Conservation (phyloP, 2,113 vertebrate species). For the Bambusicola thoracicus region DNA sequence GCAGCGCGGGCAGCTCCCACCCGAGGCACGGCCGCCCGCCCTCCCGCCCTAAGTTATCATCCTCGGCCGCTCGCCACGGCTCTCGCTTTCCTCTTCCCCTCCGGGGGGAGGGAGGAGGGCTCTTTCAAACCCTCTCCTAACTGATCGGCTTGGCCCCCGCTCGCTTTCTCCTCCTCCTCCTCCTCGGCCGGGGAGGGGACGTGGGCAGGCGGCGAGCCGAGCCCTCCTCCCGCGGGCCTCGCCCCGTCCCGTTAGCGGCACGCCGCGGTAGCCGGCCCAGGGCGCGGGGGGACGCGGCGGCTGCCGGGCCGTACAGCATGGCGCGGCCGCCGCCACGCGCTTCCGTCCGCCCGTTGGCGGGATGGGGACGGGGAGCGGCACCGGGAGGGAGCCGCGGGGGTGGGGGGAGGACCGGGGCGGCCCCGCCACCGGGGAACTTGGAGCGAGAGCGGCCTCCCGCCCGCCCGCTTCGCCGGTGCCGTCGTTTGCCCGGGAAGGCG, state of each 20-base stretch:
- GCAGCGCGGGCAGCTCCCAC: not conserved
- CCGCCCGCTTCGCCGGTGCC: not conserved
- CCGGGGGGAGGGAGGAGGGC: not conserved
- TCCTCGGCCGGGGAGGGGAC: constrained; percentile 20
- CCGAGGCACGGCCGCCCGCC: not conserved
- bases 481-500: not conserved
- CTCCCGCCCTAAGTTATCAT: constrained; percentile 68
- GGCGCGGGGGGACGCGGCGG: not conserved
- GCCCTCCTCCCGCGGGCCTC: constrained; percentile 16
- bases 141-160: constrained; percentile 19
- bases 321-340: not conserved
- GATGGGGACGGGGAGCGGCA: not conserved
- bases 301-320: not conserved
- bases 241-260: not conserved
- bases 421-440: not conserved
- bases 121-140: not conserved
- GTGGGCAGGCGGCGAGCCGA: constrained; percentile 26
- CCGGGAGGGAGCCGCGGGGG: not conserved
- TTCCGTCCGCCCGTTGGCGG: not conserved
- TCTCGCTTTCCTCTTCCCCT: constrained; percentile 37
- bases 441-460: not conserved
- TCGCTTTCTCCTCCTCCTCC: constrained; percentile 40
- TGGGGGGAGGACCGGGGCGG: not conserved
- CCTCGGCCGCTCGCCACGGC: constrained; percentile 20
- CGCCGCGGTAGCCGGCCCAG: not conserved